Evolutionary conservation across 2,888 invertebrate genomes (phyloP).

Genomic region (Zaprionus lineosus): DNA sequence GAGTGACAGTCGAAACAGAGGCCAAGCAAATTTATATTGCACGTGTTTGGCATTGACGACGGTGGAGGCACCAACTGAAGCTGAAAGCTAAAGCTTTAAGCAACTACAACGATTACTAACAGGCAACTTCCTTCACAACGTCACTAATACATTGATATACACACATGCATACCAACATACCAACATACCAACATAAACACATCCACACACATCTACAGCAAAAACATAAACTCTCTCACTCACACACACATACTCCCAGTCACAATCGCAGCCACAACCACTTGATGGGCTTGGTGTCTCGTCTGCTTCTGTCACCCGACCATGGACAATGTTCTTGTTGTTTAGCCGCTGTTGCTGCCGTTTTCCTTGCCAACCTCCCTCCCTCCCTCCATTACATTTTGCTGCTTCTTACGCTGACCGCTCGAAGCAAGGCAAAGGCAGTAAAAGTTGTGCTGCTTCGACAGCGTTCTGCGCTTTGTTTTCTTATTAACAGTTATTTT

Average conservation of each 20-base stretch:
- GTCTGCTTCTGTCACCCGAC: conserved; percentile 48
- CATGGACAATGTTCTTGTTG: conserved; percentile 67
- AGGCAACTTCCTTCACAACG: conserved; percentile 21
- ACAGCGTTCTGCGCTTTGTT: conserved; percentile 20
- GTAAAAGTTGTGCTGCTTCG: conserved; percentile 16
- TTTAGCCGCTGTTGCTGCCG: conserved; percentile 14
- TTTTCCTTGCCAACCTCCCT: no score
- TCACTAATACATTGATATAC: no score
- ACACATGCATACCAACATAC: conserved; percentile 1
- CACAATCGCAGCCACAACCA: conserved; percentile 33
- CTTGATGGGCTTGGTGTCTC: conserved; percentile 31
- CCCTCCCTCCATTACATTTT: no score
- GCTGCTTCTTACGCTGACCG: no score
- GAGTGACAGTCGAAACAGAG: conserved; percentile 34
- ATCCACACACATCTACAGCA: no score
- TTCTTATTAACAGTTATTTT: conserved; percentile 70
- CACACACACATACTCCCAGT: neutral
- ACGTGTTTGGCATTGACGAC: conserved; percentile 69
- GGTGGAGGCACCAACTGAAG: conserved; percentile 33
- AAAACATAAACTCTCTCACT: neutral
- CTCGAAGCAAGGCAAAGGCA: conserved; percentile 22
- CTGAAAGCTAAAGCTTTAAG: conserved; percentile 20
- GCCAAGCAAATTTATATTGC: conserved; percentile 43
- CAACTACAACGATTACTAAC: no score
- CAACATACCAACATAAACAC: no score